Percentiles rank a stretch among this genome's conserved stretches.
These are phyloP conservation scores for Listronotus bonariensis DNA, from an alignment of 1,140 invertebrate species.

Conservation along the genomic window DNA sequence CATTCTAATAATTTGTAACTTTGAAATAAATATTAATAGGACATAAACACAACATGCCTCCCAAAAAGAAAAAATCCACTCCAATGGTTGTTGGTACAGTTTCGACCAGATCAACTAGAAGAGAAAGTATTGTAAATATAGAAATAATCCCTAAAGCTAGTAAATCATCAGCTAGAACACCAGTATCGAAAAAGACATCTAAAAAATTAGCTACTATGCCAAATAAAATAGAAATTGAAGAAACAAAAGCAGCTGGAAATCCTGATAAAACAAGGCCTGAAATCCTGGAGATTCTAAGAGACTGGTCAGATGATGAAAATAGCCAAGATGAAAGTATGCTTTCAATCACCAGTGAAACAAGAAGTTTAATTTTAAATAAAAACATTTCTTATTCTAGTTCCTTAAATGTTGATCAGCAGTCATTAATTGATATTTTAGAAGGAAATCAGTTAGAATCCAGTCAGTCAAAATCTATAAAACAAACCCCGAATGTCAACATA, in stretches of 20 bases:
- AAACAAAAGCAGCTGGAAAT: neutral
- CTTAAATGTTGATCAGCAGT: slow-evolving; percentile 23
- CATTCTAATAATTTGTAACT: too few relatives aligned
- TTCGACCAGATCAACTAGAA: slow-evolving; percentile 40
- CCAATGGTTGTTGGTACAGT: slow-evolving; percentile 41
- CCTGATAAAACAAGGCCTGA: slow-evolving; percentile 24
- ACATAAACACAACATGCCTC: slow-evolving; percentile 24
- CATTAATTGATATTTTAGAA: slow-evolving; percentile 35
- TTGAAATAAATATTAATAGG: too few relatives aligned
- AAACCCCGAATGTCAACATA: neutral
- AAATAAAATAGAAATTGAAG: slow-evolving; percentile 1
- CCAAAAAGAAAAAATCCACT: slow-evolving; percentile 34
- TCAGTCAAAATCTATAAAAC: neutral
- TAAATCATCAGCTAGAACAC: slow-evolving; percentile 17
- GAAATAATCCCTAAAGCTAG: slow-evolving; percentile 35
- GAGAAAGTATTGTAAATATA: slow-evolving; percentile 41
- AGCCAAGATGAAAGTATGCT: slow-evolving; percentile 13
- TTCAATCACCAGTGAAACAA: too few relatives aligned
- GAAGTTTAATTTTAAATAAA: neutral
- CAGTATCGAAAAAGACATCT: neutral
- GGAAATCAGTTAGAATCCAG: slow-evolving; percentile 18
- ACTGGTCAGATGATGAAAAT: slow-evolving; percentile 40
- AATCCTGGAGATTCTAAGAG: slow-evolving; percentile 37
- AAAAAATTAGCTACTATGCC: neutral
- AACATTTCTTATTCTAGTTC: neutral